Percentiles rank a stretch among this genome's conserved stretches.
phyloP scores from a whole-genome alignment of 2,797 vertebrate species.

The Etheostoma nigrum region DNA sequence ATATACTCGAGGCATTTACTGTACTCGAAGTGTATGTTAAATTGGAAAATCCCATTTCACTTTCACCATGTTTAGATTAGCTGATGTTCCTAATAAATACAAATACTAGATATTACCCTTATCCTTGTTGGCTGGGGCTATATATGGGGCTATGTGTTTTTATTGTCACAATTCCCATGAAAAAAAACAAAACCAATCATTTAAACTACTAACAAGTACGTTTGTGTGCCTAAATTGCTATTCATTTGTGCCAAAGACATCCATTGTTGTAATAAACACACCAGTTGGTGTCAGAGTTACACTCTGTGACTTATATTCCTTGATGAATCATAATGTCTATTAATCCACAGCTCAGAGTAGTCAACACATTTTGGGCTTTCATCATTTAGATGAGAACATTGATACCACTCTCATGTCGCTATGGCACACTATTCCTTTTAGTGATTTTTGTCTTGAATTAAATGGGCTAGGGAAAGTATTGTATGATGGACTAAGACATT shows the following conservation, averaged over 20 bases:
- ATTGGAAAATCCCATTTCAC: not conserved
- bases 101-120: not conserved
- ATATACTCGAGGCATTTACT: not conserved
- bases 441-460: not conserved
- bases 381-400: not conserved
- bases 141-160: not conserved
- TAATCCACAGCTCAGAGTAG: not conserved
- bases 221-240: not conserved
- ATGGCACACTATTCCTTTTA: slow-evolving; percentile 4
- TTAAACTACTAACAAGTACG: not conserved
- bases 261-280: not conserved
- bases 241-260: not conserved
- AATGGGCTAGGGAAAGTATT: not conserved
- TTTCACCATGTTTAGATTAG: not conserved
- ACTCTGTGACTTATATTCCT: not conserved
- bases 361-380: no score
- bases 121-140: no score
- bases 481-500: not conserved
- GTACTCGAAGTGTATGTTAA: not conserved
- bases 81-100: no score
- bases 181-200: not conserved
- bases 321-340: not conserved
- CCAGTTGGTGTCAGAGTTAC: not conserved
- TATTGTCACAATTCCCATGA: not conserved
- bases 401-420: not conserved